A percentile compares a stretch with the other conserved stretches of the same genome.
Conservation (phyloP, 2,888 invertebrate genomes). For the Drosophila koepferae region DNA sequence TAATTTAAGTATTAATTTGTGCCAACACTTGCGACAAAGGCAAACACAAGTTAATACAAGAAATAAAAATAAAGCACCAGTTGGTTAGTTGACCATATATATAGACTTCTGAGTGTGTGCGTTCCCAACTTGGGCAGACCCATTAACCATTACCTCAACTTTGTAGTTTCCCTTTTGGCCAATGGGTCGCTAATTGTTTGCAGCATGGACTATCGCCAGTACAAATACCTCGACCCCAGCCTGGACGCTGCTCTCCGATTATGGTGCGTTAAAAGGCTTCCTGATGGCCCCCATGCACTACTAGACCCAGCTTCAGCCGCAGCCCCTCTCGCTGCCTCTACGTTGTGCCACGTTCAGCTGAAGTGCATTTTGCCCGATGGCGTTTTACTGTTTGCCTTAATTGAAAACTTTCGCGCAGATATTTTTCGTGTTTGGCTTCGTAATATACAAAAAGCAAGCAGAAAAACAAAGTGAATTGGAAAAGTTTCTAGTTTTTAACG, state of each 20-base stretch:
- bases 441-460: constrained; percentile 36
- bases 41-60: constrained; percentile 61
- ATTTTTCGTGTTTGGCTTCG: constrained; percentile 64
- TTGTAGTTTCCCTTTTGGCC: constrained; percentile 39
- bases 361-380: constrained; percentile 54
- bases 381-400: constrained; percentile 74
- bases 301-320: too few relatives aligned
- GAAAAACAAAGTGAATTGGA: constrained; percentile 63
- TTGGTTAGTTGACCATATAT: constrained; percentile 7
- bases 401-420: constrained; percentile 74
- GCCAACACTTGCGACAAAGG: constrained; percentile 53
- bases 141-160: constrained; percentile 39
- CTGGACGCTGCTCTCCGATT: constrained; percentile 16
- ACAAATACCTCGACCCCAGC: constrained; percentile 49
- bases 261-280: constrained; percentile 62
- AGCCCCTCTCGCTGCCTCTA: neutral
- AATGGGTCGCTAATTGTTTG: constrained; percentile 71
- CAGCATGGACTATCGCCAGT: constrained; percentile 59
- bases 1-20: constrained; percentile 67
- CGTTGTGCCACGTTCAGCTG: constrained; percentile 2
- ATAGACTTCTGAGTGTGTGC: neutral
- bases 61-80: constrained; percentile 26
- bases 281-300: neutral
- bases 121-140: constrained; percentile 30
- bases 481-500: constrained; percentile 77